Conservation (phyloP, 2,797 vertebrate genomes). For the Balearica regulorum region DNA sequence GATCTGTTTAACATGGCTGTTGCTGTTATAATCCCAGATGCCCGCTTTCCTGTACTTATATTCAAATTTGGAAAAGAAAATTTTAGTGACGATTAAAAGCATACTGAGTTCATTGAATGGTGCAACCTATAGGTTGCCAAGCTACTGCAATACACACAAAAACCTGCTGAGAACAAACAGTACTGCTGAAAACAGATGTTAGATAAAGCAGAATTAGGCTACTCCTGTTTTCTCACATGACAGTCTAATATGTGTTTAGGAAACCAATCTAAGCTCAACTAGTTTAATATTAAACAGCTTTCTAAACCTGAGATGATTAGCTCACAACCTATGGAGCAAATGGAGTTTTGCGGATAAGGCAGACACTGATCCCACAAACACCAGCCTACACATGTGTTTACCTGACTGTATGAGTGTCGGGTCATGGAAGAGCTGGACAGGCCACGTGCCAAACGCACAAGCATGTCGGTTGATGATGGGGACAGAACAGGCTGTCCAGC, state of each 20-base stretch:
- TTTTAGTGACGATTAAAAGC: conserved; percentile 34
- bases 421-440: background rate
- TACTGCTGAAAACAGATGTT: conserved; percentile 49
- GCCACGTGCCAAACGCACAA: background rate
- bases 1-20: background rate
- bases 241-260: background rate
- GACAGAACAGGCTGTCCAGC: background rate
- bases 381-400: background rate
- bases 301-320: background rate
- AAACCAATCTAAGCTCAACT: background rate
- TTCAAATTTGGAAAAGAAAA: conserved; percentile 53
- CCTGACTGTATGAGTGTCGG: background rate
- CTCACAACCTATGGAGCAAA: background rate
- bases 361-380: background rate
- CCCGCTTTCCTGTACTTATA: conserved; percentile 10
- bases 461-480: background rate
- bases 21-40: background rate
- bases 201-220: conserved; percentile 54
- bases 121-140: conserved; percentile 48
- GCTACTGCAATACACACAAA: conserved; percentile 56
- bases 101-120: conserved; percentile 33
- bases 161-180: conserved; percentile 56
- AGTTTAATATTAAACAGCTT: background rate
- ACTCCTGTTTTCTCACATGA: conserved; percentile 10
- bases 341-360: background rate